Evolutionary conservation across 2,888 invertebrate species (phyloP), one percentile per base, ranked within the genome.

Genomic region (Drosophila acutilabella): DNA sequence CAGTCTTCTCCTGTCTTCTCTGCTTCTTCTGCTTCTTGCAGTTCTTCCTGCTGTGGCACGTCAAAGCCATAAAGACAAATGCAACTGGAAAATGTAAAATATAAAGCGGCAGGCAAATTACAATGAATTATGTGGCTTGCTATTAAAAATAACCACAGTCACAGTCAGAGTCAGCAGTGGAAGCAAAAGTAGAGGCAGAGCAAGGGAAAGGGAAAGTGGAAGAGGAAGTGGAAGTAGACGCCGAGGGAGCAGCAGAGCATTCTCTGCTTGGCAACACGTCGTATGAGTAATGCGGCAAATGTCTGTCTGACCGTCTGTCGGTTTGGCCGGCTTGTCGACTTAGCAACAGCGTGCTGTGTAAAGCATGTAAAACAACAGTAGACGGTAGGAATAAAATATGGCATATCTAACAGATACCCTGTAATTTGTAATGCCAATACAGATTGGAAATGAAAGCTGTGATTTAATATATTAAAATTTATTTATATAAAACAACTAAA

Each of bases 91-190:
- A 83, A 71, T 69, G 72, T 74, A 65, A 73, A 36, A 36, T 13
- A 13, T 36, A 36, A 36, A 78, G 71, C 71, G 69, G 69, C 81
- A 64, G 61, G 89, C 88, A 88, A 88, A 84, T 87, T 89, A 78
- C 81, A 75, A 69, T 89, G 90, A 85, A 89, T 89, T 85, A 89
- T 85, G 87, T 80, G 71, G 84, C 71, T 82, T 78, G 78, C 60
- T 75, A 80, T 85, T 89, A 85, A 89, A 89, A 85, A 85, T 89
- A 85, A 74, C 81, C 68, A 56, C 70, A 62, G 36, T 16, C 50
- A 47, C 23, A 23, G 23, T 23, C 23, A 23, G 23, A 23, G 23
- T 23, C 23, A 6, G 23, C 23, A 23, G 6, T 23, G 23, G 64
- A 74, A 66, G 36, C 56, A 45, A 33, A 44, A 61, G 38, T 45